Percentiles rank a stretch among this genome's conserved stretches.
phyloP scores from a whole-genome alignment of 2,113 vertebrate genomes.

The Tachycineta bicolor region DNA sequence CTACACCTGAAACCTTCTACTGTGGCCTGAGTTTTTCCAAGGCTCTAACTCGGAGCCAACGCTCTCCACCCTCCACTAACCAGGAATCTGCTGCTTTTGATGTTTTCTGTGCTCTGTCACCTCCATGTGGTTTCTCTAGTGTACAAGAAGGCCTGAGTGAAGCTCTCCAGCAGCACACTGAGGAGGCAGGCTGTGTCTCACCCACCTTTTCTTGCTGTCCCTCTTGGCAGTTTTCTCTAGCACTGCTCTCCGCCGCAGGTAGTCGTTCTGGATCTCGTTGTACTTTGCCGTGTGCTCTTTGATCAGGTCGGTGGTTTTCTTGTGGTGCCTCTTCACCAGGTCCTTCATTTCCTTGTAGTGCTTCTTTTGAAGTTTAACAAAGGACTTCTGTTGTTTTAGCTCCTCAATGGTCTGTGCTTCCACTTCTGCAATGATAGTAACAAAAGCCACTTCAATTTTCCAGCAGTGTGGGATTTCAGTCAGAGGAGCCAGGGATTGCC shows the following conservation, averaged over 20 bases:
- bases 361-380: constrained; percentile 93
- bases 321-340: constrained; percentile 92
- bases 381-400: constrained; percentile 92
- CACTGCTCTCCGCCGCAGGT: constrained; percentile 81
- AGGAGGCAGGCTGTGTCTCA: not conserved
- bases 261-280: constrained; percentile 89
- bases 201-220: constrained; percentile 97
- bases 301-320: constrained; percentile 93
- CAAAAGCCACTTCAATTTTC: not conserved
- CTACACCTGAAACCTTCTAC: not conserved
- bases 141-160: not conserved
- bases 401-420: constrained; percentile 93
- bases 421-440: constrained; percentile 79
- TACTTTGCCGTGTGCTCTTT: constrained; percentile 91
- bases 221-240: constrained; percentile 89
- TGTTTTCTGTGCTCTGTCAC: not conserved
- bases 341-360: constrained; percentile 99
- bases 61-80: not conserved
- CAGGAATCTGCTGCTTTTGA: not conserved
- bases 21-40: not conserved
- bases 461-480: not conserved
- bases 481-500: not conserved
- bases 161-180: not conserved
- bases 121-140: not conserved
- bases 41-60: not conserved